These are phyloP conservation scores for Tenthredo livida DNA, from an alignment of 2,888 invertebrate genomes.

Conservation along the genomic window DNA sequence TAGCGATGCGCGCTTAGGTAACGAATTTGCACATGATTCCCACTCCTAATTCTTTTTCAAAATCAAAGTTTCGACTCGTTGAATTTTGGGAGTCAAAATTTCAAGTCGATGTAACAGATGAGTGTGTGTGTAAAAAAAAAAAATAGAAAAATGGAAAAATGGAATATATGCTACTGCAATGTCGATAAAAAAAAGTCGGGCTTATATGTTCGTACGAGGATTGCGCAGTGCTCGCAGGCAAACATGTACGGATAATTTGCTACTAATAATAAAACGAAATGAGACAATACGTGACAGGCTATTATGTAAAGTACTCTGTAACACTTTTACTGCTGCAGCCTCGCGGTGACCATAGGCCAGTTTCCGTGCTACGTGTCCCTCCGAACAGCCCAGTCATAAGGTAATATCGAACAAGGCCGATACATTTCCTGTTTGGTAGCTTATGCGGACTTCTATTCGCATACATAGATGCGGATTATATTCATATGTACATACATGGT, in stretches of 20 bases:
- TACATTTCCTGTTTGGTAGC: slow-evolving; percentile 65
- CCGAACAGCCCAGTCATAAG: slow-evolving; percentile 51
- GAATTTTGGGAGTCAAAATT: no score
- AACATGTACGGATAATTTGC: not conserved
- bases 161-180: not conserved
- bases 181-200: not conserved
- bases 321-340: slow-evolving; percentile 38
- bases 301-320: slow-evolving; percentile 29
- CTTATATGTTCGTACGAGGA: not conserved
- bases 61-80: no score
- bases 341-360: slow-evolving; percentile 23
- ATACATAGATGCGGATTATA: not conserved
- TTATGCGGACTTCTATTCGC: slow-evolving; percentile 21
- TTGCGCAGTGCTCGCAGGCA: not conserved
- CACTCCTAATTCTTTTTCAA: not conserved
- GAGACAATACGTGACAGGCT: slow-evolving; percentile 21
- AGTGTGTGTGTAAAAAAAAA: not conserved
- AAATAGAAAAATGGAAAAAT: not conserved
- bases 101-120: not conserved
- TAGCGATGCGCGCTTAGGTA: slow-evolving; percentile 29
- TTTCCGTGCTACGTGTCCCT: slow-evolving; percentile 35
- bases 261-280: not conserved
- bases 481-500: not conserved
- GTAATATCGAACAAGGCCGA: slow-evolving; percentile 56
- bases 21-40: slow-evolving; percentile 11